A percentile compares a stretch with the other conserved stretches of the same genome.
phyloP scores from a whole-genome alignment of 1,140 invertebrate species.

The Drosophila pectinifera region DNA sequence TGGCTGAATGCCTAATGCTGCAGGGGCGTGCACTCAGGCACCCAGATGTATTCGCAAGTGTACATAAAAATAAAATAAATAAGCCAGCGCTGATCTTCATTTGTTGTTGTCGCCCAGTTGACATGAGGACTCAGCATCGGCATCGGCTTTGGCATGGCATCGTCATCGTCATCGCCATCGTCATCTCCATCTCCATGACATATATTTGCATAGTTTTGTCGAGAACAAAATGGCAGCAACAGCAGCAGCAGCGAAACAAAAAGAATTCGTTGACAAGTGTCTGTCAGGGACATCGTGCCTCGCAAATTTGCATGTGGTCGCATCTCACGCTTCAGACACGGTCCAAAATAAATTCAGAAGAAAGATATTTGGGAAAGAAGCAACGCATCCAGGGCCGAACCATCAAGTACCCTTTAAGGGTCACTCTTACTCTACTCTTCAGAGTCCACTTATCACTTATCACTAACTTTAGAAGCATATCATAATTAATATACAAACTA shows the following conservation, averaged over 20 bases:
- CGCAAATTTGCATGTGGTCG: conserved; percentile 75
- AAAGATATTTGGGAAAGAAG: not conserved
- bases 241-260: conserved; percentile 45
- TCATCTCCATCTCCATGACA: conserved; percentile 67
- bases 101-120: conserved; percentile 78
- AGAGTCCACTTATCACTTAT: too few species aligned
- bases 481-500: too few species aligned
- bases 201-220: conserved; percentile 79
- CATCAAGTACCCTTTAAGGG: not conserved
- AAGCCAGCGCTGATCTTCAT: conserved; percentile 78
- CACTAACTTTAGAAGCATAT: too few species aligned
- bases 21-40: conserved; percentile 49
- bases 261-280: conserved; percentile 77
- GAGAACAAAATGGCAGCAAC: conserved; percentile 67
- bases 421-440: too few species aligned
- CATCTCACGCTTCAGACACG: conserved; percentile 71
- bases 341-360: conserved; percentile 20
- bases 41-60: conserved; percentile 38
- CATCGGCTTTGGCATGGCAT: conserved; percentile 12
- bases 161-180: conserved; percentile 13
- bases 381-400: not conserved
- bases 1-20: conserved; percentile 50
- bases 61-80: conserved; percentile 79
- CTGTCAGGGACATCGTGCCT: conserved; percentile 70
- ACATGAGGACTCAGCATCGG: conserved; percentile 62